A percentile compares a stretch with the other conserved stretches of the same genome.
phyloP scores from a whole-genome alignment of 2,113 vertebrate genomes.

The Alectura lathami region DNA sequence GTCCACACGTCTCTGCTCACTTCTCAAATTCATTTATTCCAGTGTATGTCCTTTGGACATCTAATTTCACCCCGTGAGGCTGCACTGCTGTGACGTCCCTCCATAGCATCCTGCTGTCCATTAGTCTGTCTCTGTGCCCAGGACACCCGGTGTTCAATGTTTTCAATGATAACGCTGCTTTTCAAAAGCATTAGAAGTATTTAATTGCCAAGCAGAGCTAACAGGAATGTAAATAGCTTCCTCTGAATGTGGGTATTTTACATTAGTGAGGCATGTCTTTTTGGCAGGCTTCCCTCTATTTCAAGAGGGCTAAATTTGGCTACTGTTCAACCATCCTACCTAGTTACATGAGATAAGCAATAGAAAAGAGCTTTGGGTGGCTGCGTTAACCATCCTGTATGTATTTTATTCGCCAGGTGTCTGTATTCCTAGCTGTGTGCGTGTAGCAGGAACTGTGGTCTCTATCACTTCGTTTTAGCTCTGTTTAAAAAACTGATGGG shows the following conservation, averaged over 20 bases:
- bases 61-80: not conserved
- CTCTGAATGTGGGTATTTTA: not conserved
- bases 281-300: not conserved
- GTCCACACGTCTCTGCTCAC: not conserved
- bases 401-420: not conserved
- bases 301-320: not conserved
- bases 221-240: not conserved
- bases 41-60: not conserved
- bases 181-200: not conserved
- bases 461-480: not conserved
- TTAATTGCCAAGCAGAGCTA: not conserved
- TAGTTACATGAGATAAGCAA: not conserved
- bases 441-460: not conserved
- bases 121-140: not conserved
- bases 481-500: not conserved
- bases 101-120: not conserved
- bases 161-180: not conserved
- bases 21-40: not conserved
- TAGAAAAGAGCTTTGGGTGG: not conserved
- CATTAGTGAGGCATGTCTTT: not conserved
- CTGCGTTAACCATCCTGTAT: not conserved
- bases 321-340: not conserved
- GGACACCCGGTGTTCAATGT: fast-evolving
- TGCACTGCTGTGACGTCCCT: not conserved
- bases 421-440: not conserved